phyloP scores from a whole-genome alignment of 1,140 invertebrate genomes.

The Drosophila tsacasi region DNA sequence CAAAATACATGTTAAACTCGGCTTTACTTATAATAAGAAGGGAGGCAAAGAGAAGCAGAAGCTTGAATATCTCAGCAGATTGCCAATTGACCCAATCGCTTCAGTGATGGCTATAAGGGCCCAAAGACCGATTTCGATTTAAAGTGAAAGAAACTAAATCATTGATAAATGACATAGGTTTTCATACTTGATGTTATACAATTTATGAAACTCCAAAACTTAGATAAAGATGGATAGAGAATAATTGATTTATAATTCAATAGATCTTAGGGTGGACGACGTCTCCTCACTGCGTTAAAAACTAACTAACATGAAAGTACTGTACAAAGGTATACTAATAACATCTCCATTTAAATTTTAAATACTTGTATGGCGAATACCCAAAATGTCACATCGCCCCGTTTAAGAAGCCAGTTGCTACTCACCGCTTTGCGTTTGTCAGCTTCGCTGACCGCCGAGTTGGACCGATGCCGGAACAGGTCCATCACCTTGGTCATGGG shows the following conservation, averaged over 20 bases:
- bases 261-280: too few species aligned
- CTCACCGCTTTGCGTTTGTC: conserved; percentile 92
- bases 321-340: neutral
- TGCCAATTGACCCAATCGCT: too few species aligned
- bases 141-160: too few species aligned
- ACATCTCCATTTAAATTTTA: neutral
- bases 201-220: neutral
- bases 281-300: too few species aligned
- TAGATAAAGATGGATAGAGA: neutral
- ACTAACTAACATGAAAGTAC: neutral
- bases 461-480: conserved; percentile 93
- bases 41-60: too few species aligned
- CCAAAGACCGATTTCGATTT: too few species aligned
- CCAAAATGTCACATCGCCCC: neutral
- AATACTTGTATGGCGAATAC: too few species aligned
- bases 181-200: neutral
- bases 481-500: conserved; percentile 96
- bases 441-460: conserved; percentile 89
- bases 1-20: neutral
- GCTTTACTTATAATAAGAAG: neutral
- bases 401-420: conserved; percentile 48
- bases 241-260: too few species aligned
- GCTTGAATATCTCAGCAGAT: too few species aligned
- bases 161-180: too few species aligned
- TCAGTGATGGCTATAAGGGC: too few species aligned